Base-by-base conservation (phyloP, 2,113 vertebrate genomes). In the Lipophrys pholis region DNA sequence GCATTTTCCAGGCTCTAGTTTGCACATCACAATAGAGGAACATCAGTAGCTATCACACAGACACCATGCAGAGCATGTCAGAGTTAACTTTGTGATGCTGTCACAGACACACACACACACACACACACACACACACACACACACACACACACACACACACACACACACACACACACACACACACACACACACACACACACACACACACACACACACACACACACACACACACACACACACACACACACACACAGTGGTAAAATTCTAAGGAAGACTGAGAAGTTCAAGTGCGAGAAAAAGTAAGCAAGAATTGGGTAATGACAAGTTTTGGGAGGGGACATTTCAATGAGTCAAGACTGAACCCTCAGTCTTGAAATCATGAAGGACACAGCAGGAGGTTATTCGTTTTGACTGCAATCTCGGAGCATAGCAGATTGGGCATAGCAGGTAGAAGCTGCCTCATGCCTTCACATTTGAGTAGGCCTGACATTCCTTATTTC, bases 401-500 rank as follows among this genome's bases (percentile, higher is more conserved):
- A 78, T 84, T 84, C 79, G 61, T 70, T 83, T 61, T 76, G 53
- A 82, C 83, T 72, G 59, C 67, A 69, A 51, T 82, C 65, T 82
- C 8, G 2, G 66, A 55, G 70, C 70, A 21, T 39, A 70, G 66
- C 78, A 89, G 80, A 87, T 87, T 87, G 78, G 80, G 81, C 66
- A 42, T 80, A 84, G 87, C 85, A 82, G 88, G 83, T 88, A 84
- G 85, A 86, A 83, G 80, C 83, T 75, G 84, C 73, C 71, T 82
- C 57, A 62, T 78, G 78, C 81, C 71, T 78, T 89, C 76, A 76
- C 64, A 49, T 82, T 52, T 79, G 79, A 88, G 73, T 56, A 71
- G 69, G 69, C 81, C 82, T 78, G 86, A 88, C 86, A 83, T 81
- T 81, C 68, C 78, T 82, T 75, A 88, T 89, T 88, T 88, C 81